These are phyloP conservation scores for Chloropsis hardwickii DNA, from an alignment of 2,113 vertebrate species.

Conservation along the genomic window DNA sequence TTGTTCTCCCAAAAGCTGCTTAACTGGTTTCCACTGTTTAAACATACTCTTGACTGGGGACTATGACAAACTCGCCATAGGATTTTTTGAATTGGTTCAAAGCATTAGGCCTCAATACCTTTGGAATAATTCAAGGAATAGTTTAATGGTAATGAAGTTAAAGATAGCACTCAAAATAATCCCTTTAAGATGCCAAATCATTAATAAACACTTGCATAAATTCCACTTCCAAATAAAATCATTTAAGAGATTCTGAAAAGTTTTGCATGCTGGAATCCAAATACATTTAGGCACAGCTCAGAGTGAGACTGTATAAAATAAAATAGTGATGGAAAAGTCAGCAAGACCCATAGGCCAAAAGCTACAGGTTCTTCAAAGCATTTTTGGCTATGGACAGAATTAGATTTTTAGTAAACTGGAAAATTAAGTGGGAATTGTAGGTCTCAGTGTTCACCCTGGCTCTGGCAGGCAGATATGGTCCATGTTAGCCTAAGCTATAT, in stretches of 20 bases:
- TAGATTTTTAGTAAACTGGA: neutral
- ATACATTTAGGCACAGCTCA: neutral
- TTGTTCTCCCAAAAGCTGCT: conserved; percentile 8
- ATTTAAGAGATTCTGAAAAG: neutral
- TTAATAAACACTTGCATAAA: conserved; percentile 7
- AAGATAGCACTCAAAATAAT: conserved; percentile 23
- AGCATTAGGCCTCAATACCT: neutral
- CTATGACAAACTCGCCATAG: neutral
- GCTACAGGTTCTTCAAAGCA: neutral
- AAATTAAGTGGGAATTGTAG: neutral
- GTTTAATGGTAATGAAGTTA: conserved; percentile 24
- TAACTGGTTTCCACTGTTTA: conserved; percentile 34
- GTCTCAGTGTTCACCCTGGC: neutral
- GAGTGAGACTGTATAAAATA: neutral
- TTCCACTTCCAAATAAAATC: neutral
- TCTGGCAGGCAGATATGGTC: neutral
- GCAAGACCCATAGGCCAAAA: neutral
- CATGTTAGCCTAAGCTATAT: neutral
- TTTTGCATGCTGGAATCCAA: neutral
- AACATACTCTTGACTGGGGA: neutral
- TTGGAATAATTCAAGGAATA: conserved; percentile 35
- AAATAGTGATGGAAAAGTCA: neutral
- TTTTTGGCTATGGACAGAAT: neutral
- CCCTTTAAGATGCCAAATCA: neutral
- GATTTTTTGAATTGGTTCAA: conserved; percentile 1